Conservation (phyloP, 2,797 vertebrate genomes). For the Psittacula echo region DNA sequence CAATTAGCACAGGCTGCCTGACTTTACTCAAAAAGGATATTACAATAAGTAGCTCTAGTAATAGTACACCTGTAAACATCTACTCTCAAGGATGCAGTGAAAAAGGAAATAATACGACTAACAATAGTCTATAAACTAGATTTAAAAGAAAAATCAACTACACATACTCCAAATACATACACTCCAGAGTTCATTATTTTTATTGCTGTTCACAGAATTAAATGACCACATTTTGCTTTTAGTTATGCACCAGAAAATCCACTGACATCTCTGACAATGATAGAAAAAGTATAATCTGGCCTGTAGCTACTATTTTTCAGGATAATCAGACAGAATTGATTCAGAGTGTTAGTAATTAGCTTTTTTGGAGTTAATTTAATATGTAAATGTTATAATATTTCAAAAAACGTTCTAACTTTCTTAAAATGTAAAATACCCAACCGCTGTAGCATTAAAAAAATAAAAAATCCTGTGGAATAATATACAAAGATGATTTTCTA, state of each 20-base stretch:
- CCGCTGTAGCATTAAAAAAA: background rate
- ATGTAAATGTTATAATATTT: background rate
- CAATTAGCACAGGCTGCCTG: slow-evolving; percentile 46
- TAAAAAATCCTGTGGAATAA: background rate
- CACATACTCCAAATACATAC: background rate
- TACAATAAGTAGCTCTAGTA: background rate
- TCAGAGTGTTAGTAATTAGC: background rate
- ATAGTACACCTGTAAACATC: background rate
- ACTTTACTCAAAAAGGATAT: background rate
- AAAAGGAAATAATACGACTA: background rate
- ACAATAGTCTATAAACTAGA: background rate
- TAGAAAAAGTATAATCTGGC: background rate
- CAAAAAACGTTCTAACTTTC: background rate
- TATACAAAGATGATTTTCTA: background rate
- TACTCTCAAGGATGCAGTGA: background rate
- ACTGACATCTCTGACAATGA: background rate
- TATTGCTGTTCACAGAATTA: background rate
- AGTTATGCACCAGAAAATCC: background rate
- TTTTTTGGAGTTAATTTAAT: background rate
- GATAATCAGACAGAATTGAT: background rate
- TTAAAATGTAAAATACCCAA: background rate
- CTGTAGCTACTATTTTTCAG: background rate
- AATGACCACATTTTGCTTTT: background rate
- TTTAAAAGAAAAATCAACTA: background rate
- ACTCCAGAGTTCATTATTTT: background rate